A percentile compares a stretch with the other conserved stretches of the same genome.
phyloP scores from a whole-genome alignment of 1,140 invertebrate species.

The Drosophila willistoni region DNA sequence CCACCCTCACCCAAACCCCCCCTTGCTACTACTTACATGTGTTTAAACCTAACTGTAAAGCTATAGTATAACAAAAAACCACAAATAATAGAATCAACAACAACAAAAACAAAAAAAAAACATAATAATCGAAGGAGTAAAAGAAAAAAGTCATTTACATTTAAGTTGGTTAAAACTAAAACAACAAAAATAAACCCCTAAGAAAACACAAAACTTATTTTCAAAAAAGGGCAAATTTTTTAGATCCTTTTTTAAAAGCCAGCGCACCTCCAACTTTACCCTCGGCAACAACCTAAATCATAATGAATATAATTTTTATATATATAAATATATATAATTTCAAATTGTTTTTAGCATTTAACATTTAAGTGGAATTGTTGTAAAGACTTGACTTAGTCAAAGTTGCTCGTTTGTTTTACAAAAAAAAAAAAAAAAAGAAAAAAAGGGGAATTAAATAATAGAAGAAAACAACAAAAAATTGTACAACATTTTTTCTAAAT shows the following conservation, averaged over 20 bases:
- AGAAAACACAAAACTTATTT: slow-evolving; percentile 22
- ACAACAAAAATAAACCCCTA: slow-evolving; percentile 15
- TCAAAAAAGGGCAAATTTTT: slow-evolving; percentile 37
- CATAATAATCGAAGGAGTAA: slow-evolving; percentile 33
- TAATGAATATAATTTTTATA: slow-evolving; percentile 1
- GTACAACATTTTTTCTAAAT: slow-evolving; percentile 32
- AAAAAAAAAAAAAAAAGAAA: slow-evolving; percentile 5
- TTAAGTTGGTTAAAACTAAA: slow-evolving; percentile 45
- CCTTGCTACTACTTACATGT: slow-evolving; percentile 33
- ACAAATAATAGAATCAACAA: slow-evolving; percentile 37
- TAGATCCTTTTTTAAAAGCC: slow-evolving; percentile 36
- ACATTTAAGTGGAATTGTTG: slow-evolving; percentile 61
- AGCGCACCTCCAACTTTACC: slow-evolving; percentile 21
- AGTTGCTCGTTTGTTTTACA: slow-evolving; percentile 35
- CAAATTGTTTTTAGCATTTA: slow-evolving; percentile 75
- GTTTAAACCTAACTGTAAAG: slow-evolving; percentile 39
- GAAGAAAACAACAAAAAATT: neutral
- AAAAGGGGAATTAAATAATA: neutral
- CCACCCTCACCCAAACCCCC: neutral
- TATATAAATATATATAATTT: slow-evolving; percentile 30
- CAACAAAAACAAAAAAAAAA: slow-evolving; percentile 11
- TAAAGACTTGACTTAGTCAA: slow-evolving; percentile 68
- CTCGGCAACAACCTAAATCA: neutral
- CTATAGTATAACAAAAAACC: slow-evolving; percentile 20
- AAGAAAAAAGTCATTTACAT: slow-evolving; percentile 72